phyloP scores from a whole-genome alignment of 2,113 vertebrate genomes.

The Lamprologus lemairii region DNA sequence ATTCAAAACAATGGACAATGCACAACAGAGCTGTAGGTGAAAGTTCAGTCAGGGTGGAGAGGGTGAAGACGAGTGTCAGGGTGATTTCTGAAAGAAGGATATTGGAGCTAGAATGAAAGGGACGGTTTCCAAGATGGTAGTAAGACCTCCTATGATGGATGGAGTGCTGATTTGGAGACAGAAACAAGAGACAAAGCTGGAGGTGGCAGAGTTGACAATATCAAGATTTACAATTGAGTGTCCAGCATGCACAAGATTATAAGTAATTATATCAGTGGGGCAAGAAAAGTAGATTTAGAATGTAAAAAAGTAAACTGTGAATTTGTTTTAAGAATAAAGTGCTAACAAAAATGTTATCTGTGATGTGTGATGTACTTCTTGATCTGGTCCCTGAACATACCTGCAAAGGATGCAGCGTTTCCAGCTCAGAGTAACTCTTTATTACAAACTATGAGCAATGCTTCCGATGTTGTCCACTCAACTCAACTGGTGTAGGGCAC shows the following conservation, averaged over 20 bases:
- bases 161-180: background rate
- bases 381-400: background rate
- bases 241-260: background rate
- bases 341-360: background rate
- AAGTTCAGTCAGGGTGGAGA: background rate
- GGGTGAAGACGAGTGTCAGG: background rate
- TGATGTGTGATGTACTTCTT: background rate
- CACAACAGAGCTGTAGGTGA: background rate
- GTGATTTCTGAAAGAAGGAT: background rate
- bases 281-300: background rate
- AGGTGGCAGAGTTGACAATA: background rate
- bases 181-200: background rate
- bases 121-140: background rate
- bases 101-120: background rate
- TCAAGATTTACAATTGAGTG: background rate
- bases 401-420: background rate
- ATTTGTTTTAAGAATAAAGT: background rate
- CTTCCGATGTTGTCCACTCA: fast-evolving
- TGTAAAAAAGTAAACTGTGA: background rate
- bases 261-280: background rate
- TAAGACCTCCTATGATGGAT: background rate
- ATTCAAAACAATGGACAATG: background rate
- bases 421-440: background rate
- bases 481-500: background rate
- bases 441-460: background rate